Base-by-base conservation (phyloP, 2,888 invertebrate species). In the Willowsia nigromaculata region DNA sequence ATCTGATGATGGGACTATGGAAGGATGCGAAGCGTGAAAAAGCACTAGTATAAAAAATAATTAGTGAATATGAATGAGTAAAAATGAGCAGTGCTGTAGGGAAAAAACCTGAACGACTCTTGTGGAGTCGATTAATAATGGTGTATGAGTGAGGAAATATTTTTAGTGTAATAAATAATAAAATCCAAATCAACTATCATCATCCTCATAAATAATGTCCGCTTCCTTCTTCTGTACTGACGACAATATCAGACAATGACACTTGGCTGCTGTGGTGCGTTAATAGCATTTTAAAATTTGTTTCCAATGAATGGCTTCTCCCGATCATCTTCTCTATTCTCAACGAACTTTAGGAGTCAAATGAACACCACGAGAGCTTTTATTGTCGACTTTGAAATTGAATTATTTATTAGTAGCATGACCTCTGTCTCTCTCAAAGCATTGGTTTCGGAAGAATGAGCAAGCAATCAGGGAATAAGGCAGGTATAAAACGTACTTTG, bases 1-100 rank as follows among this genome's bases (percentile, higher is more conserved):
- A n/a, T 40, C 2, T 1, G 50, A 82, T 47, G 74, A 82, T 47
- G 37, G 33, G 47, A 65, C 65, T 47, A 74, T n/a, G 71, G 25
- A 30, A 15, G n/a, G 74, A 76, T 62, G 76, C 76, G 62, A 83
- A 83, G 76, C 82, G 56, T 88, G 83, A 88, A 88, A 65, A 74
- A 56, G 56, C 33, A 56, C 53, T 37, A 50, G n/a, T 6, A 50
- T 1, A 50, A 50, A 50, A 74, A 74, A 74, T 43, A 74, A 47
- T 74, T 74, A 74, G 47, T 56, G 84, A 22, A 25, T 47, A 27
- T 62, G 62, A 47, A 65, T 82, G 82, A 83, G 50, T 83, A 25
- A 15, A 74, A 74, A 74, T 74, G 74, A 74, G 25, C 74, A 43
- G 25, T n/a, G n/a, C n/a, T n/a, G n/a, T n/a, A n/a, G n/a, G n/a